Evolutionary conservation across 2,888 invertebrate species (phyloP).

Genomic region (Ethmia dodecea): DNA sequence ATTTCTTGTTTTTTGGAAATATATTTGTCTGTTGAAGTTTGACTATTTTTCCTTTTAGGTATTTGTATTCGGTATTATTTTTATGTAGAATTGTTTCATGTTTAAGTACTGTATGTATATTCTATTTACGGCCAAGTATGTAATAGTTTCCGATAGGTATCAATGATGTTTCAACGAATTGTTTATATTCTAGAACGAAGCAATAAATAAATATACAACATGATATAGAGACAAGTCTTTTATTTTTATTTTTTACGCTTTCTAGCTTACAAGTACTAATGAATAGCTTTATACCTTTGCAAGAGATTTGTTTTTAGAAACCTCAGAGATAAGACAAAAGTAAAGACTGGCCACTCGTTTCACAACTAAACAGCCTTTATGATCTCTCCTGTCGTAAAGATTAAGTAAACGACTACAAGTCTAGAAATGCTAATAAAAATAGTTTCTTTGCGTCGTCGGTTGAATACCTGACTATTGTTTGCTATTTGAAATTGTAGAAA

Average conservation of each 20-base stretch:
- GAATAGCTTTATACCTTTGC: too few relatives aligned
- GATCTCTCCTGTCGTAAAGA: too few relatives aligned
- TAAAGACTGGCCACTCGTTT: too few relatives aligned
- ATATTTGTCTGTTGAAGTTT: constrained; percentile 70
- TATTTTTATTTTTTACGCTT: constrained; percentile 23
- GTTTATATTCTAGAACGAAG: constrained; percentile 67
- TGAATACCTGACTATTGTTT: too few relatives aligned
- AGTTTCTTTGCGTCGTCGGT: too few relatives aligned
- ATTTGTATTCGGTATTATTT: constrained; percentile 68
- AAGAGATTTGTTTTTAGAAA: too few relatives aligned
- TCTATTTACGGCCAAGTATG: constrained; percentile 45
- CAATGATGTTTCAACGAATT: constrained; percentile 64
- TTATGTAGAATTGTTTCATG: constrained; percentile 44
- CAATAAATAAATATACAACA: constrained; percentile 66
- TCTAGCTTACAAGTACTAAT: too few relatives aligned
- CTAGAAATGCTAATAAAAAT: too few relatives aligned
- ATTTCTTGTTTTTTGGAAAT: constrained; percentile 60
- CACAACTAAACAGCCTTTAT: too few relatives aligned
- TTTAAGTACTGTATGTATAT: constrained; percentile 44
- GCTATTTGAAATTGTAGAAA: too few relatives aligned
- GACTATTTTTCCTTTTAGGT: constrained; percentile 50
- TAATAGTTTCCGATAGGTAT: constrained; percentile 31
- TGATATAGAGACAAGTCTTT: constrained; percentile 31
- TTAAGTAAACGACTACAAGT: too few relatives aligned
- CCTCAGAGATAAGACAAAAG: too few relatives aligned